These are phyloP conservation scores for Elymnias hypermnestra DNA, from an alignment of 1,140 invertebrate genomes.

Conservation along the genomic window DNA sequence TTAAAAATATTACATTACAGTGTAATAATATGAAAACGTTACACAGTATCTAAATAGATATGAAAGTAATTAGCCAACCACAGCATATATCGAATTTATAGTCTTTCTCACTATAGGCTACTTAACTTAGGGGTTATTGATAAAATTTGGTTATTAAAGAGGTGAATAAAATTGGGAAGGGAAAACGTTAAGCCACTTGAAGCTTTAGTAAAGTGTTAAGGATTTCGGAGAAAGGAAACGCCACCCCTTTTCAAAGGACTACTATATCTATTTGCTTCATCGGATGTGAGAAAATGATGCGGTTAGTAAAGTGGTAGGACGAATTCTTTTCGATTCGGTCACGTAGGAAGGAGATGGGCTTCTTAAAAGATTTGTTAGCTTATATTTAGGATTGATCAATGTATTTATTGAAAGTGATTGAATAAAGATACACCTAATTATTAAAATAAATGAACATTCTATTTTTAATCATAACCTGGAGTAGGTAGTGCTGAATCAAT, in stretches of 20 bases:
- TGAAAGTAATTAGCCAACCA: too few relatives aligned
- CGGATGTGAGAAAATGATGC: constrained; percentile 61
- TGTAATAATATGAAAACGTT: too few relatives aligned
- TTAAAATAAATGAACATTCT: background rate
- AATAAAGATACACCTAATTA: constrained; percentile 13
- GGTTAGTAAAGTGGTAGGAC: constrained; percentile 67
- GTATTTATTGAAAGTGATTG: constrained; percentile 58
- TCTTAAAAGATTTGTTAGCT: constrained; percentile 60
- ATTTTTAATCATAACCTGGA: background rate
- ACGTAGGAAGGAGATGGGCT: constrained; percentile 57
- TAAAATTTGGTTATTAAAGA: too few relatives aligned
- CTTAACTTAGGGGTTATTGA: too few relatives aligned
- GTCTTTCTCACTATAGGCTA: too few relatives aligned
- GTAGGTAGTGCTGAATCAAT: too few relatives aligned
- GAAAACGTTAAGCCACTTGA: constrained; percentile 40
- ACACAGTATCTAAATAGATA: too few relatives aligned
- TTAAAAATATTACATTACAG: too few relatives aligned
- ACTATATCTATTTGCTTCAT: constrained; percentile 67
- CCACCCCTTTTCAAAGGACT: constrained; percentile 50
- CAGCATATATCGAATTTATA: too few relatives aligned
- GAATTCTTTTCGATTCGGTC: constrained; percentile 70
- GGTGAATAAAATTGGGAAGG: constrained; percentile 5
- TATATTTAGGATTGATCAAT: constrained; percentile 49
- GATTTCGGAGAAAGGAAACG: too few relatives aligned
- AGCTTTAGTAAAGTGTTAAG: constrained; percentile 56